phyloP scores from a whole-genome alignment of 2,888 invertebrate species.

The Apocheima hispidaria region DNA sequence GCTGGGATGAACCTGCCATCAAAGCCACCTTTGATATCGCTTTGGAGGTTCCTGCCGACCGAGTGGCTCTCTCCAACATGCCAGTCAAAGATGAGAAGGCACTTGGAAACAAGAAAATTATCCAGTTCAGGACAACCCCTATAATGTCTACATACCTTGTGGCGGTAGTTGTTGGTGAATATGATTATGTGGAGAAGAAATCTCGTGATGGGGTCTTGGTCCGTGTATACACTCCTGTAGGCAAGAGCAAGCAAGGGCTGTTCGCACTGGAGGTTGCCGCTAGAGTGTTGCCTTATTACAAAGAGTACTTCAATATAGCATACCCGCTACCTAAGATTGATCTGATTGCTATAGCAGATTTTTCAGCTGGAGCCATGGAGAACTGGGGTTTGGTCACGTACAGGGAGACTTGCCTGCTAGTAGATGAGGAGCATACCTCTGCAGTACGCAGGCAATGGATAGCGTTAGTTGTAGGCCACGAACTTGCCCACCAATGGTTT shows the following conservation, averaged over 20 bases:
- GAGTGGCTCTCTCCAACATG: slow-evolving; percentile 98
- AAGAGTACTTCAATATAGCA: slow-evolving; percentile 97
- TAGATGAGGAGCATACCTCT: slow-evolving; percentile 96
- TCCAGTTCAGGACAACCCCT: slow-evolving; percentile 94
- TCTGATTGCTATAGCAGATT: slow-evolving; percentile 97
- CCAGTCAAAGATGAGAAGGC: slow-evolving; percentile 84
- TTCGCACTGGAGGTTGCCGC: slow-evolving; percentile 97
- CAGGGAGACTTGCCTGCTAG: slow-evolving; percentile 95
- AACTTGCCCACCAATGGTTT: slow-evolving; percentile 99
- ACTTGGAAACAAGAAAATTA: slow-evolving; percentile 80
- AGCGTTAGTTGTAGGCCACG: slow-evolving; percentile 96
- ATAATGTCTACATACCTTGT: slow-evolving; percentile 98
- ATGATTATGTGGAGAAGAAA: slow-evolving; percentile 95
- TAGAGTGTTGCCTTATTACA: slow-evolving; percentile 96
- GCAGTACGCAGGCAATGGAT: slow-evolving; percentile 93
- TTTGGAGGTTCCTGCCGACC: slow-evolving; percentile 91
- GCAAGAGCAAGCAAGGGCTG: slow-evolving; percentile 95
- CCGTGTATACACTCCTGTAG: slow-evolving; percentile 94
- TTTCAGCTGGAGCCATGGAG: slow-evolving; percentile 98
- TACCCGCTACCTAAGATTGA: slow-evolving; percentile 99
- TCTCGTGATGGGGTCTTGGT: slow-evolving; percentile 94
- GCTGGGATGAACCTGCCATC: slow-evolving; percentile 98
- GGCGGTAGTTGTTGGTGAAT: slow-evolving; percentile 97
- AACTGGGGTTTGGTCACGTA: slow-evolving; percentile 99
- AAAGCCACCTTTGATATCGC: slow-evolving; percentile 98